Conservation (phyloP, 2,888 invertebrate species). For the Drosophila anomalipes region DNA sequence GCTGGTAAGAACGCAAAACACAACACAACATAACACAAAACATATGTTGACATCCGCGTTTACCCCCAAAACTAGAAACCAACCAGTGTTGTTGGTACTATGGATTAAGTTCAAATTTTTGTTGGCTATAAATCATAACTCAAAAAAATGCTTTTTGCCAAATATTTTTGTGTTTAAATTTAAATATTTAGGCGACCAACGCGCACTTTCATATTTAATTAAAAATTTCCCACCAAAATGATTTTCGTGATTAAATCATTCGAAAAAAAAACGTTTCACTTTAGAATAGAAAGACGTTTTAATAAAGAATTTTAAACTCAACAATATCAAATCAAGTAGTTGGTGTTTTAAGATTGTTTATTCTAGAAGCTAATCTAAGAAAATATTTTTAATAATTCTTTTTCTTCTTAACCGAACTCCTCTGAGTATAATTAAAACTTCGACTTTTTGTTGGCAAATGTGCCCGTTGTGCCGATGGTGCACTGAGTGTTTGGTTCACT, state of each 20-base stretch:
- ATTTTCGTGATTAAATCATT: not conserved
- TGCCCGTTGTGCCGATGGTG: not conserved
- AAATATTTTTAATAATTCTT: not conserved
- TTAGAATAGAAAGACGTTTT: not conserved
- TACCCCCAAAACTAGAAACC: not conserved
- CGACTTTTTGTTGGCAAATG: not conserved
- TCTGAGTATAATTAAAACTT: not conserved
- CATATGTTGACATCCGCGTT: conserved; percentile 10
- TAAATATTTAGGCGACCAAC: not conserved
- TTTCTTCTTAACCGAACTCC: not conserved
- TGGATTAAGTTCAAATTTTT: not conserved
- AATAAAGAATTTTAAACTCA: not conserved
- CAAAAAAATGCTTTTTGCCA: not conserved
- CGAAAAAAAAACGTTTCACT: not conserved
- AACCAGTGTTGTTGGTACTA: not conserved
- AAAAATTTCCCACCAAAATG: not conserved
- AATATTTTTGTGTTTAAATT: not conserved
- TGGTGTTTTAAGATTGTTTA: not conserved
- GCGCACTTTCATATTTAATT: not conserved
- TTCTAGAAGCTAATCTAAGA: not conserved
- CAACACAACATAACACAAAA: conserved; percentile 3
- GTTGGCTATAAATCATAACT: not conserved
- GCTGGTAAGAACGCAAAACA: conserved; percentile 88
- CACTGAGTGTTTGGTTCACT: conserved; percentile 1
- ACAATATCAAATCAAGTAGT: not conserved